phyloP scores from a whole-genome alignment of 1,140 invertebrate genomes.

The Brachionus rubens region DNA sequence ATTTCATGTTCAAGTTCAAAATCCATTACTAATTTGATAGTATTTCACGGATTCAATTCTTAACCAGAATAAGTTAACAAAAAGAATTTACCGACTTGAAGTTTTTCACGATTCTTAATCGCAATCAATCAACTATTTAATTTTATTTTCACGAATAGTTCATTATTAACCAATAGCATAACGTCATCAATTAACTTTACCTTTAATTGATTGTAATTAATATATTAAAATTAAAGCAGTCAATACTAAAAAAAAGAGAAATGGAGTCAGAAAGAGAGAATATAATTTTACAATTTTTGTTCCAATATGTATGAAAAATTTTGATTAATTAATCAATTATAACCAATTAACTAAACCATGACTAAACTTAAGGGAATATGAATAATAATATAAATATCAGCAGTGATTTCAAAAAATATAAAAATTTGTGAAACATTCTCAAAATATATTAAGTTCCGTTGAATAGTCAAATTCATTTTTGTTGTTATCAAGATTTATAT shows the following conservation, averaged over 20 bases:
- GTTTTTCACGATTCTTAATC: conserved; percentile 31
- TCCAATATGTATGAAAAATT: not conserved
- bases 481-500: not conserved
- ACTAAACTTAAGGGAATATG: not conserved
- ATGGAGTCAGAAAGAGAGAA: no score
- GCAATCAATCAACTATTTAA: conserved; percentile 15
- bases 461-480: not conserved
- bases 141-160: no score
- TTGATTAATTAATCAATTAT: conserved; percentile 42
- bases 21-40: conserved; percentile 7
- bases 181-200: conserved; percentile 6
- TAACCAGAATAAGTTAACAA: not conserved
- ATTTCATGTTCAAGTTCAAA: no score
- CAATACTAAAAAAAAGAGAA: no score
- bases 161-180: not conserved
- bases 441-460: not conserved
- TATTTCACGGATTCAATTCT: conserved; percentile 28
- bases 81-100: not conserved
- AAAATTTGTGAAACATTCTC: not conserved
- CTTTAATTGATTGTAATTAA: conserved; percentile 34
- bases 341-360: conserved; percentile 31
- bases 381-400: not conserved
- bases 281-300: not conserved
- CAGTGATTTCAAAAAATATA: no score
- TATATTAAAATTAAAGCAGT: conserved; percentile 37